Base-by-base conservation (phyloP, 2,113 vertebrate species). In the Alligator sinensis region DNA sequence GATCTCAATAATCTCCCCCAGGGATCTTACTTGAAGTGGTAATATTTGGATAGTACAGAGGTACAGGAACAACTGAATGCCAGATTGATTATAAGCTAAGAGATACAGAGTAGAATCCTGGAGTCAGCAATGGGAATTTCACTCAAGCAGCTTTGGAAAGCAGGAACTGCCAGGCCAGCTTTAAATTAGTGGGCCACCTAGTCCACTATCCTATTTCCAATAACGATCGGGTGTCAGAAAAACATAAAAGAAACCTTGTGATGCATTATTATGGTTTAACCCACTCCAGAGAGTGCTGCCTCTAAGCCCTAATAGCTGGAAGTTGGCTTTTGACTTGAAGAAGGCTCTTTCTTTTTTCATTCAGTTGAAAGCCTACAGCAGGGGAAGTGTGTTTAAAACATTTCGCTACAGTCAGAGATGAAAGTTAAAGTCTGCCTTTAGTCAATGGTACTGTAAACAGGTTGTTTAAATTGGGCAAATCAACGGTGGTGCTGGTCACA, bases 251-350 rank as follows among this genome's bases (percentile, higher is more conserved):
- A 58, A 79, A 19, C 2, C 21, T 68, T 13, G 3, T 10, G 0
- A 0, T 19, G 60, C n/a, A 75, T 30, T 25, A 63, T 4, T 5
- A 15, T 1, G 68, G 0, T 0, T 16, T 55, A 84, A 9, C 17
- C 17, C 63, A 11, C 2, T 54, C 61, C 34, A 55, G 25, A 47
- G 59, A 80, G 66, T 66, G 9, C 1, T 76, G 5, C 10, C 18
- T 64, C 63, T 25, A 62, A 38, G 84, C 79, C 5, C 3, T 60
- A 19, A 4, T 0, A 7, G 17, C 28, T 64, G 19, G n/a, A 68
- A 18, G 16, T n/a, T 68, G 2, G 77, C 3, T 94, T 80, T 62
- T 75, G 9, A 8, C 47, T 8, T 30, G 54, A 77, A 79, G 17
- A 28, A 0, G 8, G 21, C 11, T n/a, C 34, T 28, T 10, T 60